A percentile compares a stretch with the other conserved stretches of the same genome.
Conservation (phyloP, 2,888 invertebrate genomes). For the Orthosia cruda region DNA sequence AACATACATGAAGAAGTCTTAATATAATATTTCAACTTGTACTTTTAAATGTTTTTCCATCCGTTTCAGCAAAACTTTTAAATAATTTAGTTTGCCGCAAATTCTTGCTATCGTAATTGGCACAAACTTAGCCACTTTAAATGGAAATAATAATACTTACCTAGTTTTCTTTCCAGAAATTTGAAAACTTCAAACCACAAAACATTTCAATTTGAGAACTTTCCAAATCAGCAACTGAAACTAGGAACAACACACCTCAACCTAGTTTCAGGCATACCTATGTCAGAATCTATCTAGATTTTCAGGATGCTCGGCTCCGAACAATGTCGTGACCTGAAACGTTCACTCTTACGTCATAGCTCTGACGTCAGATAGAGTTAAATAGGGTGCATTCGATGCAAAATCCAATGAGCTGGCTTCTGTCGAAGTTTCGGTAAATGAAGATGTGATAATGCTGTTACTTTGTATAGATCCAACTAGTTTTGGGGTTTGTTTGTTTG, state of each 20-base stretch:
- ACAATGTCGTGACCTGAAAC: slow-evolving; percentile 56
- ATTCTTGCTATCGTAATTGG: not conserved
- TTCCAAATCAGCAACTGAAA: slow-evolving; percentile 5
- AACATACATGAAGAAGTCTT: too few relatives aligned
- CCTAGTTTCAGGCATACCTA: slow-evolving; percentile 36
- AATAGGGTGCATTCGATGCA: slow-evolving; percentile 37
- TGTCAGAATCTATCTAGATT: slow-evolving; percentile 26
- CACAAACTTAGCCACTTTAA: not conserved
- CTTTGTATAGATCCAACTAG: slow-evolving; percentile 2
- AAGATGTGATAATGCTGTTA: slow-evolving; percentile 1
- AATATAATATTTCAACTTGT: too few relatives aligned
- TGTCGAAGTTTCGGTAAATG: slow-evolving; percentile 27
- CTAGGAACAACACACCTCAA: slow-evolving; percentile 20
- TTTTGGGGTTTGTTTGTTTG: not conserved
- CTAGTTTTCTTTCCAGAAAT: not conserved
- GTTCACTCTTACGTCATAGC: slow-evolving; percentile 45
- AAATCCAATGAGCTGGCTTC: slow-evolving; percentile 38
- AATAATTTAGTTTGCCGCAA: not conserved
- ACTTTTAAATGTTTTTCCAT: too few relatives aligned
- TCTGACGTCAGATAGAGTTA: slow-evolving; percentile 46
- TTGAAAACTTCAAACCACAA: not conserved
- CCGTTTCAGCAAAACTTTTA: not conserved
- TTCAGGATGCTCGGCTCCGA: slow-evolving; percentile 37
- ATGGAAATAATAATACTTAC: not conserved
- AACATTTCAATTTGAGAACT: not conserved